Evolutionary conservation across 2,113 vertebrate species (phyloP), one percentile per base, ranked within the genome.

Genomic region (Hippopotamus amphibius): DNA sequence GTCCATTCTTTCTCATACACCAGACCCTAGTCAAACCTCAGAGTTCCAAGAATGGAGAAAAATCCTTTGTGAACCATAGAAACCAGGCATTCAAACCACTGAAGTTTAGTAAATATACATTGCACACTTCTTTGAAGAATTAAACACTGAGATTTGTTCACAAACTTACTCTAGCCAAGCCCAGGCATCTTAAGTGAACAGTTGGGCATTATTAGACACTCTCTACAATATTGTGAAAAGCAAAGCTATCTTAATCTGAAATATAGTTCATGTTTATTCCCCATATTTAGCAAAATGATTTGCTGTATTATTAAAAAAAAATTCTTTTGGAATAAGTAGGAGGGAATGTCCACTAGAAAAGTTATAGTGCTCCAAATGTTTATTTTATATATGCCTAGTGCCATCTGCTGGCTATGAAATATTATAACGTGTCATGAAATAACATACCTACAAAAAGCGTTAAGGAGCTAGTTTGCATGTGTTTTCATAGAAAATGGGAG

Each of bases 321-420:
- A 82, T 61, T 11, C 16, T 41, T 72, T 48, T 9, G n/a, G 80
- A 72, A 19, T 89, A 71, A 50, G 4, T n/a, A 90, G 68, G 33
- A 71, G 37, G 68, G 82, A 88, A 93, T 7, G 13, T 10, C 26
- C 55, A 63, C 15, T 69, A 21, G 66, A 84, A 84, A 85, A 13
- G 3, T 26, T 50, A 2, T 1, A 33, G 6, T 0, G 0, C 7
- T 28, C 46, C 33, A 81, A 50, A 92, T 57, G 22, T 65, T 94
- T 57, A 24, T 91, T 76, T 90, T 63, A 71, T 68, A 8, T 94
- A 55, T 68, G 28, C 14, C 2, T 96, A 81, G 84, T 69, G 93
- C 96, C 97, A 95, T 72, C 97, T 98, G 55, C 90, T 98, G 97
- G 96, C 30, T 37, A 0, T 50, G 7, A 71, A 0, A 4, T 41